Evolutionary conservation across 2,888 invertebrate genomes (phyloP).

Genomic region (Elmis aenea): DNA sequence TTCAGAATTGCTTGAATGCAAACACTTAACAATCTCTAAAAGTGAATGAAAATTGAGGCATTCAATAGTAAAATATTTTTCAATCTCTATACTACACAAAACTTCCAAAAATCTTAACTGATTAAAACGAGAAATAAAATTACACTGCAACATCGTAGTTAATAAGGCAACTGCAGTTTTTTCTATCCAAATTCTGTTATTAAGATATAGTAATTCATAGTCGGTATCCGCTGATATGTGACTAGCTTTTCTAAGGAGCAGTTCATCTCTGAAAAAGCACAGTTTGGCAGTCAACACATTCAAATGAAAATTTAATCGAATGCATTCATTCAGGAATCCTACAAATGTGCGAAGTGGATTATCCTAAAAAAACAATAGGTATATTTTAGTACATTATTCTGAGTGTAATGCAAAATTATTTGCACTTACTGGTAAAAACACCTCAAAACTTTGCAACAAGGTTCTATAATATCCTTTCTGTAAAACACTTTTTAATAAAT

Average conservation of each 20-base stretch:
- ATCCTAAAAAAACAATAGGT: constrained; percentile 54
- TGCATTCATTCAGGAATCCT: constrained; percentile 36
- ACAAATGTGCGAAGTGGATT: constrained; percentile 52
- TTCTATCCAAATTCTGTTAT: constrained; percentile 55
- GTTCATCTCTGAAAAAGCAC: constrained; percentile 39
- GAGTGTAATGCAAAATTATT: no score
- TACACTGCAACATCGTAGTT: constrained; percentile 56
- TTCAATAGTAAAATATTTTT: constrained; percentile 49
- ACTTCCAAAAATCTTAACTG: constrained; percentile 60
- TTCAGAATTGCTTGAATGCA: constrained; percentile 43
- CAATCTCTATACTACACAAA: constrained; percentile 54
- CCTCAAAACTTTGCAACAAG: constrained; percentile 59
- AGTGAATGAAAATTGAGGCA: constrained; percentile 17
- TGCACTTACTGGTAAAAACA: constrained; percentile 64
- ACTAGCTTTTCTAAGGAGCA: constrained; percentile 34
- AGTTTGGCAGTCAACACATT: constrained; percentile 34
- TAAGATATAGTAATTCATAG: constrained; percentile 47
- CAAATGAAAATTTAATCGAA: constrained; percentile 38
- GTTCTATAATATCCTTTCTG: constrained; percentile 55
- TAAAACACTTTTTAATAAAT: constrained; percentile 53
- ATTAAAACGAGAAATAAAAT: constrained; percentile 59
- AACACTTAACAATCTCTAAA: constrained; percentile 13
- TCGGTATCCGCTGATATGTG: constrained; percentile 36
- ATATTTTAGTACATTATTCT: no score
- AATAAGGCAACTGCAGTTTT: constrained; percentile 55